phyloP scores from a whole-genome alignment of 1,140 invertebrate species.

The Drosophila arawakana region DNA sequence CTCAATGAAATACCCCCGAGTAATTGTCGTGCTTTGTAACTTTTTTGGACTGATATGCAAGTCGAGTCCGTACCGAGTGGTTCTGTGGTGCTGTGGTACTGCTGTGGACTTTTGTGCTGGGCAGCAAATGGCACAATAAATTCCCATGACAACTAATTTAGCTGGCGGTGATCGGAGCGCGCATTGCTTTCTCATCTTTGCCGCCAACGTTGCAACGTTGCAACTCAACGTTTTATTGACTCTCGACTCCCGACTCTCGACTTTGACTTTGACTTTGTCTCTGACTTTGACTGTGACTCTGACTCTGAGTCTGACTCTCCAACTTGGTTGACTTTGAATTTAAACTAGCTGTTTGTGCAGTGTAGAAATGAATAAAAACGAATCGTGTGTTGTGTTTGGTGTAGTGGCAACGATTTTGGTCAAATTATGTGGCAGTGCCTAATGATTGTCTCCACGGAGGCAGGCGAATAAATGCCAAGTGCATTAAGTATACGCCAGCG shows the following conservation, averaged over 20 bases:
- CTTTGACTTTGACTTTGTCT: constrained; percentile 52
- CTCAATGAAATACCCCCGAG: constrained; percentile 2
- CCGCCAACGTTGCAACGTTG: constrained; percentile 35
- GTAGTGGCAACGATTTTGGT: constrained; percentile 52
- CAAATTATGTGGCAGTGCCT: constrained; percentile 68
- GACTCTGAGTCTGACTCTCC: neutral
- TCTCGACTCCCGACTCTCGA: constrained; percentile 38
- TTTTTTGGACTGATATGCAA: constrained; percentile 15
- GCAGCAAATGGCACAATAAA: constrained; percentile 76
- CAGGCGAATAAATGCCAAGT: constrained; percentile 21
- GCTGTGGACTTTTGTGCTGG: constrained; percentile 34
- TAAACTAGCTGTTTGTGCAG: constrained; percentile 27
- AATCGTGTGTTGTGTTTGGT: neutral
- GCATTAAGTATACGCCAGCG: constrained; percentile 70
- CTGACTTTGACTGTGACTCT: constrained; percentile 11
- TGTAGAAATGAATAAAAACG: neutral
- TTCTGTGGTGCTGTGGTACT: neutral
- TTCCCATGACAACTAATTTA: constrained; percentile 83
- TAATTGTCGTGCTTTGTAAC: constrained; percentile 15
- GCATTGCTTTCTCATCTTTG: constrained; percentile 47
- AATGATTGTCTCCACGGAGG: constrained; percentile 72
- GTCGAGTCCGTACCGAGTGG: neutral
- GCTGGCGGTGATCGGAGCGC: constrained; percentile 57
- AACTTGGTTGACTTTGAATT: constrained; percentile 46
- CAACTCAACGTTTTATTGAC: constrained; percentile 71